A percentile compares a stretch with the other conserved stretches of the same genome.
Conservation (phyloP, 2,797 vertebrate species). For the Sebastes elongatus region DNA sequence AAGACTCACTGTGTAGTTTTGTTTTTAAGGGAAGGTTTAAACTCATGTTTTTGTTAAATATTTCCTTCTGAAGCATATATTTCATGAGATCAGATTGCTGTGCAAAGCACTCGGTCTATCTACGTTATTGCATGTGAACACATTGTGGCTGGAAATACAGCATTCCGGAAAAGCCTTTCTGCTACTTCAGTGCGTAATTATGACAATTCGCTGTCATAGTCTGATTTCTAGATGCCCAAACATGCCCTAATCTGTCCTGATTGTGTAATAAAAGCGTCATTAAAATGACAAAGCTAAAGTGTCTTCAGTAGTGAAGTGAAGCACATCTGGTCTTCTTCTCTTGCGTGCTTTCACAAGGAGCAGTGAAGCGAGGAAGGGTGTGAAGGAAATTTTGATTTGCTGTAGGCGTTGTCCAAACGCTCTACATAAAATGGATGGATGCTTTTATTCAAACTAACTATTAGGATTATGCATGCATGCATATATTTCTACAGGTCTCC, state of each 20-base stretch:
- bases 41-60: neutral
- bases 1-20: neutral
- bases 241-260: neutral
- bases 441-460: neutral
- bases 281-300: neutral
- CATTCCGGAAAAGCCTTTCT: neutral
- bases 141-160: neutral
- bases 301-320: neutral
- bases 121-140: neutral
- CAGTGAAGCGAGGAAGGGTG: neutral
- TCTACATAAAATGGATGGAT: neutral
- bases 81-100: neutral
- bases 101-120: neutral
- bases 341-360: neutral
- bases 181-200: neutral
- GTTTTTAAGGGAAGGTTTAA: neutral
- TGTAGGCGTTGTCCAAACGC: neutral
- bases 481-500: neutral
- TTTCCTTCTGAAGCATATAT: neutral
- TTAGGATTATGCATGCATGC: neutral
- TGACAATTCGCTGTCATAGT: neutral
- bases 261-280: neutral
- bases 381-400: constrained; percentile 10
- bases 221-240: neutral
- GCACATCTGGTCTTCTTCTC: neutral